Percentiles rank a stretch among this genome's conserved stretches.
Conservation (phyloP, 92 coral and sea anemone genomes). For the Phenganax stokvisi region DNA sequence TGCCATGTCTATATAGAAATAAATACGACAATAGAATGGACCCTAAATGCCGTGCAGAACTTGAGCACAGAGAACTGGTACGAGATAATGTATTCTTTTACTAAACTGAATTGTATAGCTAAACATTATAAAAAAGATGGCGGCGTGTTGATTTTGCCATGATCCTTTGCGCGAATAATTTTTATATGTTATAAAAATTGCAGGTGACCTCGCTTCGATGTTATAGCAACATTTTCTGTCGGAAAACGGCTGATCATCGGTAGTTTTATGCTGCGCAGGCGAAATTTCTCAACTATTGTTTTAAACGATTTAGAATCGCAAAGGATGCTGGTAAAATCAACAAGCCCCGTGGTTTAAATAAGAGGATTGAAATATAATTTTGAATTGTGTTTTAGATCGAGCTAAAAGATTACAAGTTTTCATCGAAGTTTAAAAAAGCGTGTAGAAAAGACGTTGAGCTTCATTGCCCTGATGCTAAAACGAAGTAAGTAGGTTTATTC, state of each 20-base stretch:
- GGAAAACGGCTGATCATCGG: too few species aligned
- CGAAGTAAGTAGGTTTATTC: slow-evolving; percentile 56
- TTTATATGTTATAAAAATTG: too few species aligned
- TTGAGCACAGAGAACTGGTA: slow-evolving; percentile 93
- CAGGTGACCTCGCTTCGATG: too few species aligned
- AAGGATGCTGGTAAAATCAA: too few species aligned
- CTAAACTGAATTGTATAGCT: neutral
- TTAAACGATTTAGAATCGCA: too few species aligned
- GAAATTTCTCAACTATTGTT: too few species aligned
- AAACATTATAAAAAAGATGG: neutral
- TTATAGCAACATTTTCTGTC: too few species aligned
- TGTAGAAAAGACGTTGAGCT: slow-evolving; percentile 64
- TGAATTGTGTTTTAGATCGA: slow-evolving; percentile 55
- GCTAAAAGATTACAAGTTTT: slow-evolving; percentile 70
- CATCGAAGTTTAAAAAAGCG: slow-evolving; percentile 73
- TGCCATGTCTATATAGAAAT: slow-evolving; percentile 83
- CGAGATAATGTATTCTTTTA: slow-evolving; percentile 21
- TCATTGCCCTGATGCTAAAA: slow-evolving; percentile 44
- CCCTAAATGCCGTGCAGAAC: slow-evolving; percentile 70
- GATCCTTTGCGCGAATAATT: too few species aligned
- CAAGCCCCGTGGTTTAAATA: neutral
- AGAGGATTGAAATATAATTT: neutral
- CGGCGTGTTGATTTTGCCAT: too few species aligned
- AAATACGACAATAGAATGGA: slow-evolving; percentile 81
- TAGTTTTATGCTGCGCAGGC: too few species aligned